Evolutionary conservation across 2,888 invertebrate species (phyloP).

Genomic region (Drosophila macrospina): DNA sequence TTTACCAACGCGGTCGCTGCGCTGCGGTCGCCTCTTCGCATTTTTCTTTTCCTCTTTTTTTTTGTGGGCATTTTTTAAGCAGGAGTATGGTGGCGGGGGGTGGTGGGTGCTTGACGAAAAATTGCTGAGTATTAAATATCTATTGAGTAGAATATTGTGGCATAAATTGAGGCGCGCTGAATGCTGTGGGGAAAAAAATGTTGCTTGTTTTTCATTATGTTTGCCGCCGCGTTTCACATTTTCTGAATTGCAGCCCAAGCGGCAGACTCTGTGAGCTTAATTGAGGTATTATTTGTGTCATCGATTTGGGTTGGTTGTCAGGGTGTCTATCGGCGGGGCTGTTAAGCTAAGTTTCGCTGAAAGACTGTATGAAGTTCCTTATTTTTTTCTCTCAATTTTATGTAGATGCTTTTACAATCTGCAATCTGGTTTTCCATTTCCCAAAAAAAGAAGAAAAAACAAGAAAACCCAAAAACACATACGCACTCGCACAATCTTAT

Average conservation of each 20-base stretch:
- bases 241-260: slow-evolving; percentile 37
- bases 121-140: slow-evolving; percentile 76
- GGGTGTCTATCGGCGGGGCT: neutral
- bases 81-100: neutral
- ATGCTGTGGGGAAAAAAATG: slow-evolving; percentile 41
- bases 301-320: slow-evolving; percentile 55
- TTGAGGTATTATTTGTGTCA: slow-evolving; percentile 78
- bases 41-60: slow-evolving; percentile 3
- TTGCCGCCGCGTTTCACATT: slow-evolving; percentile 31
- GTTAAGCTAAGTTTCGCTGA: neutral
- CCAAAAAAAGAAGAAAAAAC: no score
- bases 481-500: slow-evolving; percentile 44
- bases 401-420: slow-evolving; percentile 15
- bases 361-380: neutral
- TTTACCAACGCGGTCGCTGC: slow-evolving; percentile 47
- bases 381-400: neutral
- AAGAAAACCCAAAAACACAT: slow-evolving; percentile 4
- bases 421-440: slow-evolving; percentile 26
- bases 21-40: slow-evolving; percentile 57
- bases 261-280: slow-evolving; percentile 52
- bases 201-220: slow-evolving; percentile 70
- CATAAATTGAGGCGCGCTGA: slow-evolving; percentile 47
- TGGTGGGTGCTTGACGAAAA: slow-evolving; percentile 17
- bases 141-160: slow-evolving; percentile 67
- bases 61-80: neutral